These are phyloP conservation scores for Scomberomorus guttatus DNA, from an alignment of 2,797 vertebrate genomes.

Conservation along the genomic window DNA sequence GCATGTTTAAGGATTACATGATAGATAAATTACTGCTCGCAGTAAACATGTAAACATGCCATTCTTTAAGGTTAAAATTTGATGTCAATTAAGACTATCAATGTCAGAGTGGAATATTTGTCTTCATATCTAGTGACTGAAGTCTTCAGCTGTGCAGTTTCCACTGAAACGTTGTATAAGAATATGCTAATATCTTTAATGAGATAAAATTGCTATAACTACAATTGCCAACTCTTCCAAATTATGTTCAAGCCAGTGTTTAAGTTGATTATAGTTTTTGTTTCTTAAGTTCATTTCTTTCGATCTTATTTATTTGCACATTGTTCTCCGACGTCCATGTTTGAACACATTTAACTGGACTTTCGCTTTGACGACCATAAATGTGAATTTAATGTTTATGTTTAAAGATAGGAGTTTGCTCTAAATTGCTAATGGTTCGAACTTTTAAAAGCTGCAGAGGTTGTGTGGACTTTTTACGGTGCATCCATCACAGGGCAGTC, in stretches of 20 bases:
- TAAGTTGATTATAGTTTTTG: too few species aligned
- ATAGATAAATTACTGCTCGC: neutral
- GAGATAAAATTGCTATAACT: too few species aligned
- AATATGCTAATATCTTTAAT: neutral
- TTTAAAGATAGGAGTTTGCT: slow-evolving; percentile 1
- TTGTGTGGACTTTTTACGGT: slow-evolving; percentile 35
- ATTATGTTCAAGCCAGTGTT: too few species aligned
- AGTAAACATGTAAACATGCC: neutral
- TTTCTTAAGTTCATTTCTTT: neutral
- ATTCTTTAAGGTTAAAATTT: neutral
- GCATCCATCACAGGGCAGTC: slow-evolving; percentile 41
- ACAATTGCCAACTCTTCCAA: neutral
- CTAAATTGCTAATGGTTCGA: slow-evolving; percentile 23
- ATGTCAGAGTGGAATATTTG: neutral
- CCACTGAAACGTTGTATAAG: neutral
- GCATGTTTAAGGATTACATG: neutral
- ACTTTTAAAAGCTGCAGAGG: slow-evolving; percentile 36
- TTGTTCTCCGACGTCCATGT: neutral
- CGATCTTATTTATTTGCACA: neutral
- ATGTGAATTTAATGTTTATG: too few species aligned
- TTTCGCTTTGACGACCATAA: slow-evolving; percentile 12
- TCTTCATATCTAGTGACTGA: neutral
- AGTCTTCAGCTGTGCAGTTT: neutral
- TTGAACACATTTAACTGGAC: neutral
- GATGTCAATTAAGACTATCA: neutral